phyloP scores from a whole-genome alignment of 2,888 invertebrate genomes.

The Drosophila kuntzei region DNA sequence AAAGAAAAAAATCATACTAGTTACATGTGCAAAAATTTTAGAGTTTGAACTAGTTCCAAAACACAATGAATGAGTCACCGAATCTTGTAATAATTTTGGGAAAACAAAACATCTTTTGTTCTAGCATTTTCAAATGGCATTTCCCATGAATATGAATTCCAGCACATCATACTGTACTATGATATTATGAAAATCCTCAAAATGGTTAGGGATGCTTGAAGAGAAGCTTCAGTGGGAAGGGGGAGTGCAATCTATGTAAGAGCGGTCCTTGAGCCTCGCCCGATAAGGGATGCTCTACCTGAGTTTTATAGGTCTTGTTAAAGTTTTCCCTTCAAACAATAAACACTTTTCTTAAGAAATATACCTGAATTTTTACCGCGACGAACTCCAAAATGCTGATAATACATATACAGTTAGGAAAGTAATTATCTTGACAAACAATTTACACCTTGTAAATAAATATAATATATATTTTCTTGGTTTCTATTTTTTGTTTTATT shows the following conservation, averaged over 20 bases:
- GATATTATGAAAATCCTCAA: neutral
- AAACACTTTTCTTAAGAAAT: neutral
- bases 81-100: neutral
- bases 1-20: neutral
- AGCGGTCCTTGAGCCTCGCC: neutral
- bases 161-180: neutral
- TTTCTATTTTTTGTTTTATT: too few relatives aligned
- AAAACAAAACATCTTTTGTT: neutral
- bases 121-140: neutral
- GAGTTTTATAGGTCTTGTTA: neutral
- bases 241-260: neutral
- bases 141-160: neutral
- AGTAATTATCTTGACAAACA: neutral
- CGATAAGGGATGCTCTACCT: neutral
- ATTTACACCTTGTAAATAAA: too few relatives aligned
- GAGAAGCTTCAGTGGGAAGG: neutral
- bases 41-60: constrained; percentile 17
- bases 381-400: neutral
- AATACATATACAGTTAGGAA: neutral
- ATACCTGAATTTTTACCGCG: neutral
- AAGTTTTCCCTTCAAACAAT: neutral
- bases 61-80: neutral
- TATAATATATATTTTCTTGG: too few relatives aligned
- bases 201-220: neutral
- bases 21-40: neutral